Evolutionary conservation across 2,797 vertebrate species (phyloP), one percentile per base, ranked within the genome.

Genomic region (Iguana delicatissima): DNA sequence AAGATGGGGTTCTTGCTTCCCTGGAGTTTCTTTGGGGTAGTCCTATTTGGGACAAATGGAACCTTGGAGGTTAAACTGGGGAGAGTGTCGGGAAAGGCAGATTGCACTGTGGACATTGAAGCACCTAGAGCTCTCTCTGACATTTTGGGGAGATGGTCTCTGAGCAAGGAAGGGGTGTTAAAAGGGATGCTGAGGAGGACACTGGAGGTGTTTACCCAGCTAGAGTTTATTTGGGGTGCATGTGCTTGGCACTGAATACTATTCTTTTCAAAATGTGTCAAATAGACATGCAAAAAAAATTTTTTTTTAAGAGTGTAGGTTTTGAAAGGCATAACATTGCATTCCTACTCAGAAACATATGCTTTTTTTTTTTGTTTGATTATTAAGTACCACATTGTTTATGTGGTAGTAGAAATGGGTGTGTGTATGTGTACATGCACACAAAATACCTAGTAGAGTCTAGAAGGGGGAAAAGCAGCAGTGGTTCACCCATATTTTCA

Each of bases 181-280:
- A 77, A 22, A 38, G 57, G 3, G 42, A 67, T 57, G 83, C 64
- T 32, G n/a, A 77, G 50, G 35, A 64, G 46, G 38, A 55, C 73
- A 84, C 29, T 14, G 10, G 13, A 64, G 64, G 29, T 83, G n/a
- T 82, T 67, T 87, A 50, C 7, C 50, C 26, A 29, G 69, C 32
- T 79, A 50, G 50, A 79, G 73, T 91, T 77, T 52, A 52, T 76
- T 76, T 83, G 85, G 80, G 35, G 62, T 79, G 35, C 59, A 6
- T 76, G 26, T 18, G 26, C n/a, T 5, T 76, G 24, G 72, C 72
- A 83, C 59, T 26, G 57, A 85, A 80, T 73, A 81, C 73, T 84
- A 84, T 59, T 8, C 16, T 74, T 32, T n/a, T 64, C 52, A 20
- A 46, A 32, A 69, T 32, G 3, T 32, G 29, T 6, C 29, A 69